Evolutionary conservation across 1,140 invertebrate genomes (phyloP), one percentile per base, ranked within the genome.

Genomic region (Drosophila tani): DNA sequence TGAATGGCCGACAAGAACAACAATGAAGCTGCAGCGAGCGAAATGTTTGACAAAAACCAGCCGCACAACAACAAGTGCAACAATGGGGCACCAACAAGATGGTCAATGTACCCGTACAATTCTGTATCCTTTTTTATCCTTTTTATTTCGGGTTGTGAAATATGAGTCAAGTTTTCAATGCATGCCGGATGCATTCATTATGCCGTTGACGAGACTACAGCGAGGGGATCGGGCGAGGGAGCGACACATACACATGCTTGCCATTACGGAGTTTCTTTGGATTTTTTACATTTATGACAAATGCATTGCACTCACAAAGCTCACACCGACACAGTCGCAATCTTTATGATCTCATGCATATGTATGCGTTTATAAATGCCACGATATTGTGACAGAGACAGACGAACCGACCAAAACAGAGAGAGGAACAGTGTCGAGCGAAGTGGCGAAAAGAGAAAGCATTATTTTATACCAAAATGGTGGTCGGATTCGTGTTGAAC

Each of bases 111-210:
- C 68, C 73, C 77, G 57, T 65, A 73, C 24, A 46, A 49, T 47
- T 75, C 75, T 68, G 17, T 50, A 40, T 74, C 38, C 40, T 27
- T 66, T 53, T 43, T 53, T n/a, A 15, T 65, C 8, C 56, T 64
- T 12, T 41, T 58, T 11, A 43, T 64, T 69, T 81, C 74, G 69
- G 85, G 77, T 46, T 84, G 88, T 91, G 88, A 91, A 88, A 91
- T 91, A 91, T 91, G 84, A 91, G 90, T 82, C 81, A 91, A 91
- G 88, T 91, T 91, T 91, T 90, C 81, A 91, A 90, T 91, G 88
- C 84, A 91, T 91, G 81, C 88, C 88, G 90, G 87, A 88, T 91
- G 88, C 87, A 84, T 91, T 91, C 88, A 90, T 91, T 91, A 77
- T 77, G 83, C 85, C 84, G 90, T 73, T 87, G 81, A 84, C 87